phyloP scores from a whole-genome alignment of 2,113 vertebrate genomes.

The Stercorarius parasiticus region DNA sequence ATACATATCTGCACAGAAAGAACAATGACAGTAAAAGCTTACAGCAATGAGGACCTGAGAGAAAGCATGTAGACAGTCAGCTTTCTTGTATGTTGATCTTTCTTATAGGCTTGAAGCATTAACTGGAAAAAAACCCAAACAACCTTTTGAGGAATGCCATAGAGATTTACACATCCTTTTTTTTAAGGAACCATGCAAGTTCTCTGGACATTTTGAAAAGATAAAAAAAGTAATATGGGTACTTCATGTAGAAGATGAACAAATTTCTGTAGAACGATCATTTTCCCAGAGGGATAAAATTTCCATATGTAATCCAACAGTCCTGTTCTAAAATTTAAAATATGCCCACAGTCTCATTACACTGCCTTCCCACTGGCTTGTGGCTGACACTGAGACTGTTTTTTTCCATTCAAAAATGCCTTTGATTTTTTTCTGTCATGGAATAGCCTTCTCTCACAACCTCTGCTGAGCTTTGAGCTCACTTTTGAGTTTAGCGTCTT shows the following conservation, averaged over 20 bases:
- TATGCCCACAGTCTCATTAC: not conserved
- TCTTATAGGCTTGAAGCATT: not conserved
- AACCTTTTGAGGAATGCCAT: not conserved
- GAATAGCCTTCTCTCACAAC: not conserved
- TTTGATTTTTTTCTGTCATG: not conserved
- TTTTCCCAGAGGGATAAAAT: not conserved
- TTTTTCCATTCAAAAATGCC: fast-evolving
- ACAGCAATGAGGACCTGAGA: not conserved
- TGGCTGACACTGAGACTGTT: not conserved
- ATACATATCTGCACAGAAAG: not conserved
- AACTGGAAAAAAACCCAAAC: fast-evolving
- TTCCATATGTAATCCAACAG: not conserved
- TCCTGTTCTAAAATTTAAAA: not conserved
- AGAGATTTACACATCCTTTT: not conserved
- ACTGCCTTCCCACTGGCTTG: not conserved
- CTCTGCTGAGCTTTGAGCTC: not conserved
- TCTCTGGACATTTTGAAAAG: not conserved
- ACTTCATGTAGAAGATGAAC: not conserved
- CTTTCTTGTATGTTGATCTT: not conserved
- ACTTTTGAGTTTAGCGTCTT: not conserved
- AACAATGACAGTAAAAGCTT: not conserved
- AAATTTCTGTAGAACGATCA: not conserved
- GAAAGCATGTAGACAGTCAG: not conserved
- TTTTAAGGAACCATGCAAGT: not conserved
- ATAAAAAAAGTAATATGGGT: not conserved